Evolutionary conservation across 1,140 invertebrate genomes (phyloP).

Genomic region (Vanessa atalanta): DNA sequence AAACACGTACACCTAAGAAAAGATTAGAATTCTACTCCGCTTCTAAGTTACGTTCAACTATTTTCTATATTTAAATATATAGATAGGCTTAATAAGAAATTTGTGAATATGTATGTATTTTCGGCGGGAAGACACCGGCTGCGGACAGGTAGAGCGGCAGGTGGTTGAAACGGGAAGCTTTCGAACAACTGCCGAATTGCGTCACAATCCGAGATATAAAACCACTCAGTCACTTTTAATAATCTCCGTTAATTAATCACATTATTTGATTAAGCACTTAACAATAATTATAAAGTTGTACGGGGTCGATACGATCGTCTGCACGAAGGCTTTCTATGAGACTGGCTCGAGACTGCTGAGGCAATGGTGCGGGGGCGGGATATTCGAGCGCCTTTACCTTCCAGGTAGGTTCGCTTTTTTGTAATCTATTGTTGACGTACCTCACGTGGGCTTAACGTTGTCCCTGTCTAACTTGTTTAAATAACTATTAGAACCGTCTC

Average conservation of each 20-base stretch:
- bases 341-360: slow-evolving; percentile 56
- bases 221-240: slow-evolving; percentile 32
- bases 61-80: slow-evolving; percentile 33
- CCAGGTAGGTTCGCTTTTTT: slow-evolving; percentile 72
- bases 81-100: slow-evolving; percentile 27
- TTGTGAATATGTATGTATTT: slow-evolving; percentile 35
- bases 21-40: slow-evolving; percentile 58
- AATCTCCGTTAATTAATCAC: slow-evolving; percentile 42
- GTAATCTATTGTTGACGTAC: slow-evolving; percentile 72
- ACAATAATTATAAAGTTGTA: slow-evolving; percentile 26
- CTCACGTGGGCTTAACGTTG: slow-evolving; percentile 61
- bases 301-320: slow-evolving; percentile 44
- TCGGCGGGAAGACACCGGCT: slow-evolving; percentile 65
- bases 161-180: slow-evolving; percentile 52
- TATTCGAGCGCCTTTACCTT: slow-evolving; percentile 59
- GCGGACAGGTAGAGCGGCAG: slow-evolving; percentile 55
- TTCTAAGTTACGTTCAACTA: slow-evolving; percentile 44
- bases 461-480: slow-evolving; percentile 50
- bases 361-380: slow-evolving; percentile 53
- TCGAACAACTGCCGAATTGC: slow-evolving; percentile 50
- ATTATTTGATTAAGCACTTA: slow-evolving; percentile 18
- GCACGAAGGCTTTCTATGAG: slow-evolving; percentile 57
- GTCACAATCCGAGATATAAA: slow-evolving; percentile 46
- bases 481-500: slow-evolving; percentile 39
- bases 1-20: slow-evolving; percentile 63